Evolutionary conservation across 2,113 vertebrate genomes (phyloP).

Genomic region (Corythornis madagascariensis): DNA sequence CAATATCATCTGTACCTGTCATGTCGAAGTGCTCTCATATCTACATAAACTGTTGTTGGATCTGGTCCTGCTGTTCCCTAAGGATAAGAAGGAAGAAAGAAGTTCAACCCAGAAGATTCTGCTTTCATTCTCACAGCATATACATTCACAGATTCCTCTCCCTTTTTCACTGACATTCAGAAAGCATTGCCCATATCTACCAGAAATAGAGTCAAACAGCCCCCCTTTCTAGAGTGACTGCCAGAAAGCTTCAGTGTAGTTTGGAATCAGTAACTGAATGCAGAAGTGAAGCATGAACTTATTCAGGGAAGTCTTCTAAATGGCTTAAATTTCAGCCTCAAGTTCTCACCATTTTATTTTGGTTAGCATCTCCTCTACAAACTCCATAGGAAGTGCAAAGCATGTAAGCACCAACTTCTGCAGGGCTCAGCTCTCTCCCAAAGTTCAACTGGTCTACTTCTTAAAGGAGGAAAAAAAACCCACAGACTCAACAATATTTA

Average conservation of each 20-base stretch:
- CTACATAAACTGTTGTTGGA: slow-evolving; percentile 95
- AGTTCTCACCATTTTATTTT: not conserved
- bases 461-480: not conserved
- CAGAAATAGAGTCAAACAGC: not conserved
- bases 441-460: not conserved
- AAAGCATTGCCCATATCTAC: not conserved
- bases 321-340: not conserved
- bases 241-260: not conserved
- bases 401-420: not conserved
- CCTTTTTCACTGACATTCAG: not conserved
- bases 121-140: not conserved
- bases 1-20: slow-evolving; percentile 81
- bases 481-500: not conserved
- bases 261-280: not conserved
- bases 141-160: not conserved
- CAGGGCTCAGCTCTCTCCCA: not conserved
- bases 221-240: not conserved
- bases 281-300: not conserved
- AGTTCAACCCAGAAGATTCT: not conserved
- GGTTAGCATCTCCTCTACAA: not conserved
- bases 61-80: slow-evolving; percentile 96
- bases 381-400: not conserved
- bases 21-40: slow-evolving; percentile 94
- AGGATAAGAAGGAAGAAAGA: slow-evolving; percentile 24
- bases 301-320: not conserved